phyloP scores from a whole-genome alignment of 92 coral and sea anemone species.

The Ricordea florida region DNA sequence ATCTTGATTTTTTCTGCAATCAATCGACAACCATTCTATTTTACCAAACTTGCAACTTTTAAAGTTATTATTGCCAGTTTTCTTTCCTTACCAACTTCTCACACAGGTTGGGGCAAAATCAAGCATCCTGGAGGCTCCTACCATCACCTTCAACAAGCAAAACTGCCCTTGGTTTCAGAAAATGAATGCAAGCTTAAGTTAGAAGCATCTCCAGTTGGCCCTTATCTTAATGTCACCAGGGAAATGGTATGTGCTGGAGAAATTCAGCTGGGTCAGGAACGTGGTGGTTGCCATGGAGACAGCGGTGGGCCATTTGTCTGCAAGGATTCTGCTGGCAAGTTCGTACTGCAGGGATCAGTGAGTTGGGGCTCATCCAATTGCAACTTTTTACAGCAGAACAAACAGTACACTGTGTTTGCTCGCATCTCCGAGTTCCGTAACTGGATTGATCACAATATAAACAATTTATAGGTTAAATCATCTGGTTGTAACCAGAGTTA shows the following conservation, averaged over 20 bases:
- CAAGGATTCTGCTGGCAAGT: slow-evolving; percentile 25
- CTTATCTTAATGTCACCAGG: neutral
- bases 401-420: slow-evolving; percentile 54
- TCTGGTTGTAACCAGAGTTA: too few relatives aligned
- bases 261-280: slow-evolving; percentile 7
- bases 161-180: slow-evolving; percentile 40
- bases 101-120: slow-evolving; percentile 43
- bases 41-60: neutral
- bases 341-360: slow-evolving; percentile 46
- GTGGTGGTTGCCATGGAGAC: slow-evolving; percentile 45
- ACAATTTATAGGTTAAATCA: too few relatives aligned
- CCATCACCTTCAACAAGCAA: slow-evolving; percentile 39
- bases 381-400: slow-evolving; percentile 34
- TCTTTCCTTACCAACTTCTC: neutral
- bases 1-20: too few relatives aligned
- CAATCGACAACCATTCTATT: too few relatives aligned
- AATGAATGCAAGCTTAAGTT: slow-evolving; percentile 10
- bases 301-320: slow-evolving; percentile 66
- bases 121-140: slow-evolving; percentile 29
- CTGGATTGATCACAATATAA: too few relatives aligned
- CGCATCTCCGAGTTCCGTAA: slow-evolving; percentile 41
- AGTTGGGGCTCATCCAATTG: slow-evolving; percentile 54
- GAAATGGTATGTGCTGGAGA: slow-evolving; percentile 52
- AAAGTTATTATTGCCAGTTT: neutral
- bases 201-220: neutral